These are phyloP conservation scores for Heliconius ismenius DNA, from an alignment of 2,888 invertebrate genomes.

Conservation along the genomic window DNA sequence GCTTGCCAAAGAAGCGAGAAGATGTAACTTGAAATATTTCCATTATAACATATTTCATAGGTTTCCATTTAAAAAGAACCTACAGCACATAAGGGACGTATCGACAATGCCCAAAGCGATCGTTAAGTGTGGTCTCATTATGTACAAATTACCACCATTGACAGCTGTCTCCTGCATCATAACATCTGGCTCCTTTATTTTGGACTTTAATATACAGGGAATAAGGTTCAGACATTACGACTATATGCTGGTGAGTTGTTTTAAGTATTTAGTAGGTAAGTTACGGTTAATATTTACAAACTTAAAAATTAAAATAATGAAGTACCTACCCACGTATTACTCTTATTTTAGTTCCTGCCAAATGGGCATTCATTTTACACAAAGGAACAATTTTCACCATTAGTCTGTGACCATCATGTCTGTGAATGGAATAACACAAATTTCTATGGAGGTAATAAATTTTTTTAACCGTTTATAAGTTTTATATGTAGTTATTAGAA, in stretches of 20 bases:
- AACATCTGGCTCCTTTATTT: slow-evolving; percentile 73
- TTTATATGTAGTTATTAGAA: too few species aligned
- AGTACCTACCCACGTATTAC: too few species aligned
- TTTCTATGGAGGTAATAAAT: slow-evolving; percentile 72
- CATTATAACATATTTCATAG: slow-evolving; percentile 48
- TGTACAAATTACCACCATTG: slow-evolving; percentile 75
- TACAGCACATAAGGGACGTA: slow-evolving; percentile 70
- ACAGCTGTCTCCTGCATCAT: slow-evolving; percentile 74
- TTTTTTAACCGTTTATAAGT: too few species aligned
- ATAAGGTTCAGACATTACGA: slow-evolving; percentile 71
- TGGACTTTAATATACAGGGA: slow-evolving; percentile 77
- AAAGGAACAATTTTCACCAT: slow-evolving; percentile 62
- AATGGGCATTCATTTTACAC: slow-evolving; percentile 73
- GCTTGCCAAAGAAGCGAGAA: not conserved
- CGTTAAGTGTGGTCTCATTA: slow-evolving; percentile 73
- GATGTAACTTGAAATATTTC: not conserved
- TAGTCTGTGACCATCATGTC: slow-evolving; percentile 71
- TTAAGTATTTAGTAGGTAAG: not conserved
- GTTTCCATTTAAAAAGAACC: slow-evolving; percentile 73
- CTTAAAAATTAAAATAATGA: too few species aligned
- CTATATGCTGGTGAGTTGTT: slow-evolving; percentile 62
- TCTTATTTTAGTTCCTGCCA: slow-evolving; percentile 58
- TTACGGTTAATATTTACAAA: not conserved
- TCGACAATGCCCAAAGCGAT: slow-evolving; percentile 71
- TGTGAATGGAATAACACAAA: slow-evolving; percentile 78